These are phyloP conservation scores for Alethe diademata DNA, from an alignment of 2,113 vertebrate genomes.

Conservation along the genomic window DNA sequence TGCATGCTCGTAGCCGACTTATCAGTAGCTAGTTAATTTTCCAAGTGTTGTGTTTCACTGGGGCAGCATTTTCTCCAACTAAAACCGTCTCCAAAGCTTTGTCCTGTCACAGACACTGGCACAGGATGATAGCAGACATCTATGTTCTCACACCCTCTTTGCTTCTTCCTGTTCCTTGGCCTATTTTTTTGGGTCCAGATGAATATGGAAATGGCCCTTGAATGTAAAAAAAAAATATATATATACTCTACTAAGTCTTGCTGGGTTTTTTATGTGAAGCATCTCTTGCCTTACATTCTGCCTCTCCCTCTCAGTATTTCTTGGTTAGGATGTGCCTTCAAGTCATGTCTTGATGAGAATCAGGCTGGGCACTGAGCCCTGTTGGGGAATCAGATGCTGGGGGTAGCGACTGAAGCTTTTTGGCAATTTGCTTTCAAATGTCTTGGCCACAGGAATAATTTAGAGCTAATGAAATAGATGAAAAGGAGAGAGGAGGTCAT, in stretches of 20 bases:
- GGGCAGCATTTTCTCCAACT: not conserved
- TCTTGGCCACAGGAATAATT: not conserved
- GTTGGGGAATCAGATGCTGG: not conserved
- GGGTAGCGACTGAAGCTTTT: not conserved
- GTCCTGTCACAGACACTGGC: not conserved
- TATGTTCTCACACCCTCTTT: not conserved
- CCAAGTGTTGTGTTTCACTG: not conserved
- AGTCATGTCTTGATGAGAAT: not conserved
- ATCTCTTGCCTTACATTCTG: not conserved
- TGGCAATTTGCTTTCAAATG: slow-evolving; percentile 15
- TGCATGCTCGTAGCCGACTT: not conserved
- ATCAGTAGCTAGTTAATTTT: not conserved
- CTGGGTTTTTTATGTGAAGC: not conserved
- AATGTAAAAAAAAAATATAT: not conserved
- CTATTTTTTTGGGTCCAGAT: not conserved
- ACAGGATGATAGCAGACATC: not conserved
- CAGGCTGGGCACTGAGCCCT: not conserved
- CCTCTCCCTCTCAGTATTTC: not conserved
- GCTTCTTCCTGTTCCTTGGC: not conserved
- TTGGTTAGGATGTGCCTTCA: not conserved
- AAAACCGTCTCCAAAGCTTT: not conserved
- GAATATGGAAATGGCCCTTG: not conserved
- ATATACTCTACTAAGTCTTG: not conserved
- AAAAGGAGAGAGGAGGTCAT: not conserved
- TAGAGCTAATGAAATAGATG: not conserved